Percentiles rank a stretch among this genome's conserved stretches.
Evolutionary conservation across 2,797 vertebrate species (phyloP).

Genomic region (Gymnoscopelus microlampas): DNA sequence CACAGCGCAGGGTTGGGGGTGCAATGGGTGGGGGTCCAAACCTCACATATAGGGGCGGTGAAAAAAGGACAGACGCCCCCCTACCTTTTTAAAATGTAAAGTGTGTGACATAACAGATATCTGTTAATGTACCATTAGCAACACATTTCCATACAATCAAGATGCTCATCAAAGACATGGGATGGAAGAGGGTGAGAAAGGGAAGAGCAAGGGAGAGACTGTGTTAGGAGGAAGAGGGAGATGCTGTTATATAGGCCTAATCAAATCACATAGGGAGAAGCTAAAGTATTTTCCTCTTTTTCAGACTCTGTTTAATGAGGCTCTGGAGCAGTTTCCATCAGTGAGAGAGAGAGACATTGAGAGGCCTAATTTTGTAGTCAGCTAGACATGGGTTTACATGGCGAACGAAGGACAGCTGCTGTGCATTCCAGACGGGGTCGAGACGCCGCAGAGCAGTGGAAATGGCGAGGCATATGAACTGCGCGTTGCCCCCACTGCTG

Average conservation of each 20-base stretch:
- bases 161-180: neutral
- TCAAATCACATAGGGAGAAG: constrained; percentile 60
- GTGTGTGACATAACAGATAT: neutral
- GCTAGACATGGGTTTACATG: constrained; percentile 71
- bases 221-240: constrained; percentile 36
- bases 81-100: neutral
- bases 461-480: constrained; percentile 64
- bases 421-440: constrained; percentile 78
- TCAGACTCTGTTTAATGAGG: constrained; percentile 26
- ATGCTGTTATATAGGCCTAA: constrained; percentile 61
- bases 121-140: too few relatives aligned
- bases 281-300: constrained; percentile 47
- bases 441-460: constrained; percentile 70
- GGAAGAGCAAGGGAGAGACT: neutral
- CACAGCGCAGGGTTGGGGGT: too few relatives aligned
- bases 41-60: too few relatives aligned
- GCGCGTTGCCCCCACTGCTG: constrained; percentile 59
- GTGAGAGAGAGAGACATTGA: constrained; percentile 38
- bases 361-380: constrained; percentile 66
- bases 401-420: constrained; percentile 78
- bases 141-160: too few relatives aligned
- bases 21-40: too few relatives aligned
- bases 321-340: constrained; percentile 38
- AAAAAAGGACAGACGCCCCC: neutral
- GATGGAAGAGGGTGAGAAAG: neutral